Evolutionary conservation across 2,888 invertebrate genomes (phyloP), one percentile per base, ranked within the genome.

Genomic region (Linyphia triangularis): DNA sequence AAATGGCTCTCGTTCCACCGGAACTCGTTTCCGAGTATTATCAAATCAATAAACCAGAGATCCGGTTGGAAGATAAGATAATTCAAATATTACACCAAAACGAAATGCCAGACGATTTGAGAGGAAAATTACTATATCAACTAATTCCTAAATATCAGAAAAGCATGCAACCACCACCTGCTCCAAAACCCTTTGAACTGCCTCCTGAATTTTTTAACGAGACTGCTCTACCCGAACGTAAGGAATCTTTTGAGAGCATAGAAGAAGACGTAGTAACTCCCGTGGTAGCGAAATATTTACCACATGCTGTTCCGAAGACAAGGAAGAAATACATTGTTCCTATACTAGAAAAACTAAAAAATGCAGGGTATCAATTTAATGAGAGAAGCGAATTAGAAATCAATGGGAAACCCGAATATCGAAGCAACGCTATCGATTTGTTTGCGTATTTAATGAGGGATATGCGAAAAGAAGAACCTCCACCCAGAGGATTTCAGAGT

Each of bases 21-120:
- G 75, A 75, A 0, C 75, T 75, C 0, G 59, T 75, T 22, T 75
- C 75, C 0, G 59, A 75, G 37, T 75, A 75, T 33, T 75, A 75
- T 33, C 59, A 75, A 33, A 57, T 75, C 1, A 75, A 59, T 16
- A 59, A 75, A 75, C 63, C 63, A 40, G 63, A 77, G 16, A 63
- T 77, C 13, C 30, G 63, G 19, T n/a, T 63, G 16, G 63, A 77
- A 43, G 77, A 77, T n/a, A 63, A 77, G 22, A 63, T 43, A 6
- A 40, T 40, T 22, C 63, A 77, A 0, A 10, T 75, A 16, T 33
- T 75, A 30, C 59, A 75, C 9, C 30, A 75, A n/a, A 28, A 75
- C 22, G n/a, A 63, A 40, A 63, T 24, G 26, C 37, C 65, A 1
- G 63, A 63, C 19, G 63, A 65, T 40, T 13, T 65, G 63, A 63